Evolutionary conservation across 2,113 vertebrate genomes (phyloP), one percentile per base, ranked within the genome.

Genomic region (Eonycteris spelaea): DNA sequence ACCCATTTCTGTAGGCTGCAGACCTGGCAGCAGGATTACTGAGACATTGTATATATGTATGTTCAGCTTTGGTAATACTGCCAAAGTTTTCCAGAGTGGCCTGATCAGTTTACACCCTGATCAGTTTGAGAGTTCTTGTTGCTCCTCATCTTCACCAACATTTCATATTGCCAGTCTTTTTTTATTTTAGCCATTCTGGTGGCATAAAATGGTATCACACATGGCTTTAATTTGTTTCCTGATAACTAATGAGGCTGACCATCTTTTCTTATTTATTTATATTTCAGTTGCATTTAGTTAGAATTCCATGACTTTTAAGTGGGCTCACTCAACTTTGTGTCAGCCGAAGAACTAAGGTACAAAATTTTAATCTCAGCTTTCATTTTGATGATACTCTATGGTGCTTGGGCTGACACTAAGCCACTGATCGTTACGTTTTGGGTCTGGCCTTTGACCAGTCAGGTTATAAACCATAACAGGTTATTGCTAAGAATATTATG

Each of bases 231-330:
- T 53, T 30, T 91, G 53, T 91, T 55, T 28, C 63, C 43, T 86
- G 65, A 35, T 79, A 73, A 53, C 22, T 79, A 73, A 95, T 80
- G 55, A 63, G 51, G 33, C 79, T 45, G 40, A 65, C 28, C 28
- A 45, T 61, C 16, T 79, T 70, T 73, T 55, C 18, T 80, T 71
- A 21, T 22, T 90, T 85, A 26, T 96, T 53, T 97, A 94, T 95
- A 97, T 95, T 0, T 0, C 40, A 94, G 28, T 93, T 79, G 73
- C 57, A 88, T 75, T 97, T 57, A 95, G 10, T 87, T 97, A 94
- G 38, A 86, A 97, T 97, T 97, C 74, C 43, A 63, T 68, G 63
- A 61, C n/a, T 91, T 91, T 63, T 68, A 55, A 84, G 48, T 33
- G 68, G 21, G 18, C 6, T 40, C 61, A 19, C 26, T 86, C 13